Evolutionary conservation across 2,797 vertebrate species (phyloP).

Genomic region (Enteromius viviparus): DNA sequence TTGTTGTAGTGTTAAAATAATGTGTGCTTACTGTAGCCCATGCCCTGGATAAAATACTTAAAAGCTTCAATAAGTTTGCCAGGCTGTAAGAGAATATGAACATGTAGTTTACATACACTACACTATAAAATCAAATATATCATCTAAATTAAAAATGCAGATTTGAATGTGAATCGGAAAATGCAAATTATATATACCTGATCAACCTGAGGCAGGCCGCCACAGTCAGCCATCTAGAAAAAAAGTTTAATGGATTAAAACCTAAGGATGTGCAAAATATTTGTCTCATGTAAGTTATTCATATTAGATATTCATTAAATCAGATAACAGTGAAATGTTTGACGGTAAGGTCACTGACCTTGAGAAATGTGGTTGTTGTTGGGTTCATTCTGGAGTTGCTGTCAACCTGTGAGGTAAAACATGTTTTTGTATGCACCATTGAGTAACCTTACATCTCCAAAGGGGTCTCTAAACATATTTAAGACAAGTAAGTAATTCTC

Average conservation of each 20-base stretch:
- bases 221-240: constrained; percentile 93
- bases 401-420: constrained; percentile 77
- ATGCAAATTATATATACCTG: constrained; percentile 81
- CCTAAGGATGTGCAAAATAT: not conserved
- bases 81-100: constrained; percentile 75
- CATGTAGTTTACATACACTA: not conserved
- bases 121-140: not conserved
- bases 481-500: constrained; percentile 53
- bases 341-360: constrained; percentile 74
- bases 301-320: not conserved
- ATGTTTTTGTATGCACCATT: not conserved
- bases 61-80: constrained; percentile 93
- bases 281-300: not conserved
- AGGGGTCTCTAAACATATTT: not conserved
- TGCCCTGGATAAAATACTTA: constrained; percentile 95
- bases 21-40: constrained; percentile 93
- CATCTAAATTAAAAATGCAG: not conserved
- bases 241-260: constrained; percentile 8
- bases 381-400: constrained; percentile 95
- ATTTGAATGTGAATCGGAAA: not conserved
- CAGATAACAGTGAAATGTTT: not conserved
- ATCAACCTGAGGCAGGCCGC: constrained; percentile 92
- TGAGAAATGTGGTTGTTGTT: constrained; percentile 91
- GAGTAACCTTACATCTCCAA: not conserved
- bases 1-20: not conserved